These are phyloP conservation scores for Rousettus madagascariensis DNA, from an alignment of 2,797 vertebrate genomes.

Conservation along the genomic window DNA sequence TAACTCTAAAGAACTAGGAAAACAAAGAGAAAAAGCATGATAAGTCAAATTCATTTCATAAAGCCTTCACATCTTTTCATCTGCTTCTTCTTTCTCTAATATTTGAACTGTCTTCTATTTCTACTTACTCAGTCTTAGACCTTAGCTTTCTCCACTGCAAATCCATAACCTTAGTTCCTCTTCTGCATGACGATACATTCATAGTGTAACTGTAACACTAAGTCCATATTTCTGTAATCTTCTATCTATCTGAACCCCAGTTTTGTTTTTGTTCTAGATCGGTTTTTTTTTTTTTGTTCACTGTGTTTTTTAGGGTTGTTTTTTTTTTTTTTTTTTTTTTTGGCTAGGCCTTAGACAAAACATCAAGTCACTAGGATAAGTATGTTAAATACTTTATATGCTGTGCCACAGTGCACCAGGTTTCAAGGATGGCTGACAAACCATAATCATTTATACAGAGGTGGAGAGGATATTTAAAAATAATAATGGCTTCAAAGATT, in stretches of 20 bases:
- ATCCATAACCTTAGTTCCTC: background rate
- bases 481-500: background rate
- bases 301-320: too few relatives aligned
- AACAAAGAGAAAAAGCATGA: background rate
- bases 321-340: background rate
- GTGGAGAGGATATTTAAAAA: background rate
- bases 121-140: background rate
- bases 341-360: background rate
- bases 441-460: background rate
- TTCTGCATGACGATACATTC: background rate
- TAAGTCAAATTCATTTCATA: conserved; percentile 10
- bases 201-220: background rate
- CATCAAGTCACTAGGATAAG: background rate
- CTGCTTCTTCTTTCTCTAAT: background rate
- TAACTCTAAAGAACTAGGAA: background rate
- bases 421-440: conserved; percentile 38
- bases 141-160: background rate
- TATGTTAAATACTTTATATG: conserved; percentile 10
- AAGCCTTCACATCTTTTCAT: conserved; percentile 28
- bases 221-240: background rate
- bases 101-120: background rate
- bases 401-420: background rate
- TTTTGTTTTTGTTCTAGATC: background rate
- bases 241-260: background rate
- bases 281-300: background rate